phyloP scores from a whole-genome alignment of 2,888 invertebrate species.

The Argyresthia albistria region DNA sequence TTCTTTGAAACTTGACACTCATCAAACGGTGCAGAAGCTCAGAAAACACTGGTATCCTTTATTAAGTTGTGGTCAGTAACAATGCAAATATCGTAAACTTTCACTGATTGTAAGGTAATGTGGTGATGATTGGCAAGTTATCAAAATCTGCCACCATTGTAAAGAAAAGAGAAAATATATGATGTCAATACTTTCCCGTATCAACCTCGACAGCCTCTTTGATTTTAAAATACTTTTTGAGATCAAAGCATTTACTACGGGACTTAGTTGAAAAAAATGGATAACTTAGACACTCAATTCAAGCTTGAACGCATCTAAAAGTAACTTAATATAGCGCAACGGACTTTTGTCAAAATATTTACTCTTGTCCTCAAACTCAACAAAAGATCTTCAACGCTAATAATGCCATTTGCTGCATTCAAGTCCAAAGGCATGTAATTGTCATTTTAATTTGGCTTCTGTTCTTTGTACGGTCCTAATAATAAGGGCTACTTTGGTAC shows the following conservation, averaged over 20 bases:
- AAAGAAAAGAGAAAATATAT: background rate
- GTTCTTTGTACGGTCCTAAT: constrained; percentile 19
- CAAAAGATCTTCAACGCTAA: constrained; percentile 55
- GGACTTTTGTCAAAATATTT: constrained; percentile 69
- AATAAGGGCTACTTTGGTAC: constrained; percentile 23
- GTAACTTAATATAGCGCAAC: constrained; percentile 61
- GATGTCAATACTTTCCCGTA: constrained; percentile 1
- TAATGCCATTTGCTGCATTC: constrained; percentile 50
- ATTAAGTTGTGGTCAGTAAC: constrained; percentile 4
- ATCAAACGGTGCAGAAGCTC: too few relatives aligned
- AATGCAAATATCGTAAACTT: constrained; percentile 1
- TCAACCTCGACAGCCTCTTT: too few relatives aligned
- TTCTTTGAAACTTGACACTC: too few relatives aligned
- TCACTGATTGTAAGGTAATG: constrained; percentile 4
- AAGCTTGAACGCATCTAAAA: constrained; percentile 21
- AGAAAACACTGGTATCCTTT: constrained; percentile 3
- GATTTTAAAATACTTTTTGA: too few relatives aligned
- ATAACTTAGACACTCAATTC: background rate
- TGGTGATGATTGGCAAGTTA: constrained; percentile 6
- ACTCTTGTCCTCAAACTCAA: constrained; percentile 39
- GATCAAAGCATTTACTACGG: background rate
- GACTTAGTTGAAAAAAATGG: background rate
- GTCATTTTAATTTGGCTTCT: constrained; percentile 51
- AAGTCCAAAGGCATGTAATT: constrained; percentile 40
- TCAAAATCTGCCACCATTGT: background rate